Conservation (phyloP, 2,797 vertebrate genomes). For the Carapus acus region DNA sequence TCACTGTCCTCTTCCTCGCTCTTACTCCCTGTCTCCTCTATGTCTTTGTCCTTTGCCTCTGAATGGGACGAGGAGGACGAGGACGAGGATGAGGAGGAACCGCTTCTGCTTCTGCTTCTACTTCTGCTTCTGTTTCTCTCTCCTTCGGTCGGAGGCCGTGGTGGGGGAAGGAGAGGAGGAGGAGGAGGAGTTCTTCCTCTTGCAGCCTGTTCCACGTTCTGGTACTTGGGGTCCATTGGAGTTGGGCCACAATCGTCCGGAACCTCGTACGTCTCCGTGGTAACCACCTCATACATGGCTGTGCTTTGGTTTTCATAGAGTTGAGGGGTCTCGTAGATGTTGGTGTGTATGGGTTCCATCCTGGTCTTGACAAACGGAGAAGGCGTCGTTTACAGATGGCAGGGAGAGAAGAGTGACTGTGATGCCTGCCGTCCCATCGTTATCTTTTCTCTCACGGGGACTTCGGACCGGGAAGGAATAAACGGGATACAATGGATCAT, state of each 20-base stretch:
- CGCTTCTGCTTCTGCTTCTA: constrained; percentile 33
- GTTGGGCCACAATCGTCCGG: background rate
- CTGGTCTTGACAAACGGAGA: constrained; percentile 1
- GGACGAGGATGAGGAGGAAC: constrained; percentile 45
- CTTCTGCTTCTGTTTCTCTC: too few relatives aligned
- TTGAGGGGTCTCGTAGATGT: constrained; percentile 34
- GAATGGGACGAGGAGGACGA: constrained; percentile 35
- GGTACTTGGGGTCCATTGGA: constrained; percentile 2
- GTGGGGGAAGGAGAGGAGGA: constrained; percentile 33
- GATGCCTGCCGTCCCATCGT: constrained; percentile 16
- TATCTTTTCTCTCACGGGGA: constrained; percentile 46
- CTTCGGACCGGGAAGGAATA: constrained; percentile 51
- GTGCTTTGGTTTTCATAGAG: constrained; percentile 13
- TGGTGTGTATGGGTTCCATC: constrained; percentile 41
- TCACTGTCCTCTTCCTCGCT: background rate
- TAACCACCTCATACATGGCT: constrained; percentile 3
- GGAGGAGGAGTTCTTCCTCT: constrained; percentile 14
- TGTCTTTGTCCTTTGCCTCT: background rate
- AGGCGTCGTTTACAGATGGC: constrained; percentile 1
- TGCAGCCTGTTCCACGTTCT: constrained; percentile 1
- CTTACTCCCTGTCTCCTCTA: background rate
- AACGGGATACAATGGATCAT: constrained; percentile 12
- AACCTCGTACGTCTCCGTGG: background rate
- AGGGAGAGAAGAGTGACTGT: constrained; percentile 29
- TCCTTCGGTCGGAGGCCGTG: background rate